Evolutionary conservation across 2,797 vertebrate genomes (phyloP), one percentile per base, ranked within the genome.

Genomic region (Chaunax sp.): DNA sequence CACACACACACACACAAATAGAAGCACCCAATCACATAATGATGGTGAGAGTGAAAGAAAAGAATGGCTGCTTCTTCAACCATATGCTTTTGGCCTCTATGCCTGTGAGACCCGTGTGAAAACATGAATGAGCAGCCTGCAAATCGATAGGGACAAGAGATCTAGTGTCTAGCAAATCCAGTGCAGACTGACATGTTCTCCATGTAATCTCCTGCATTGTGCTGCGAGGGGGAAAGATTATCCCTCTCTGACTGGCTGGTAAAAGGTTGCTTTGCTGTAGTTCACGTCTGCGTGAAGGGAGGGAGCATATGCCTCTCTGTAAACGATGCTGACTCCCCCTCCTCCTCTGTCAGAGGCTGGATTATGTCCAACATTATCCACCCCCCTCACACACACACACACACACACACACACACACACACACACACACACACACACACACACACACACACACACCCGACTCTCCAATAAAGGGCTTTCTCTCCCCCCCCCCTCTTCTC

Each of bases 91-190:
- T 81, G 82, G 84, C 86, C 84, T 71, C 72, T 23, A 14, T 60
- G 76, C 84, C 82, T 75, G 64, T 76, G 87, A 91, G 87, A 87
- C 82, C 80, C 79, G 78, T 87, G 90, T 91, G 90, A 92, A 90
- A 92, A 90, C 89, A 91, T 92, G 90, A 94, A 92, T 92, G 91
- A 93, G 91, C 85, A 83, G 86, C 86, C 87, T 89, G 89, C 90
- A 90, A 93, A 94, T 93, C 91, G 86, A 94, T 93, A 85, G 86
- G 91, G 92, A 93, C 91, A 91, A 87, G 89, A 91, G 92, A 93
- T 94, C 89, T 82, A 89, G 90, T 90, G 91, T 93, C 88, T 87
- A 77, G 89, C 88, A 90, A 91, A 94, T 93, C 93, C 93, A 90
- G 88, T 85, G 87, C 90, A 86, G 90, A 92, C 91, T 93, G 93